phyloP scores from a whole-genome alignment of 2,113 vertebrate species.

The Phyllostomus discolor region DNA sequence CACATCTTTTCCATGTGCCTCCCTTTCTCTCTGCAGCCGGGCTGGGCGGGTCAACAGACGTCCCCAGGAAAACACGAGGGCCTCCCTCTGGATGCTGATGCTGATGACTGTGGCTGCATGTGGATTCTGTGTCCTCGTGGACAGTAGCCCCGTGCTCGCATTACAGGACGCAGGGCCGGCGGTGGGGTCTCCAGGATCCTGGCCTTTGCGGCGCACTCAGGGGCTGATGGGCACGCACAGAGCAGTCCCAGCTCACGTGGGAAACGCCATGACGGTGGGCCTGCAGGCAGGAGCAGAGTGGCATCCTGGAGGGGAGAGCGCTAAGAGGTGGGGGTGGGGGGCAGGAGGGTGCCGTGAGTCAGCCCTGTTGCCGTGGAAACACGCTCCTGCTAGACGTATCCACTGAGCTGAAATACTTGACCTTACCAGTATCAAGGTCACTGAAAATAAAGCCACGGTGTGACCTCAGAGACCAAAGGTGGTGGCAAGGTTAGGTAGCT shows the following conservation, averaged over 20 bases:
- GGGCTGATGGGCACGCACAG: accelerated
- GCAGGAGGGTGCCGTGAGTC: background rate
- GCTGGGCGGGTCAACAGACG: background rate
- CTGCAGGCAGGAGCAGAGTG: background rate
- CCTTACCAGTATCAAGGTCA: background rate
- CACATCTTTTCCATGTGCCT: background rate
- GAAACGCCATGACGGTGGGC: accelerated
- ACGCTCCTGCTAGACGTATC: background rate
- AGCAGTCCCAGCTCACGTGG: accelerated
- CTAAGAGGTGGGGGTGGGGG: background rate
- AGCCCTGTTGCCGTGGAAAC: background rate
- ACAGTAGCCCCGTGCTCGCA: too few species aligned
- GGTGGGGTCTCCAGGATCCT: background rate
- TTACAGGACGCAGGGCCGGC: accelerated
- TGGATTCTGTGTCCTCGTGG: background rate
- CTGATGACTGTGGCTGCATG: background rate
- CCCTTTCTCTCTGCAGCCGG: background rate
- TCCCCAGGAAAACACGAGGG: background rate
- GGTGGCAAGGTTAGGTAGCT: accelerated
- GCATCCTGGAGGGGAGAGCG: background rate
- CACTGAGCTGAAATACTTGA: background rate
- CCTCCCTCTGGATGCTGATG: background rate
- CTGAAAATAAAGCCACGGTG: background rate
- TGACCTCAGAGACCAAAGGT: background rate
- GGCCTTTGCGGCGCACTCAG: accelerated